Base-by-base conservation (phyloP, 2,888 invertebrate genomes). In the Synergus umbraculus region DNA sequence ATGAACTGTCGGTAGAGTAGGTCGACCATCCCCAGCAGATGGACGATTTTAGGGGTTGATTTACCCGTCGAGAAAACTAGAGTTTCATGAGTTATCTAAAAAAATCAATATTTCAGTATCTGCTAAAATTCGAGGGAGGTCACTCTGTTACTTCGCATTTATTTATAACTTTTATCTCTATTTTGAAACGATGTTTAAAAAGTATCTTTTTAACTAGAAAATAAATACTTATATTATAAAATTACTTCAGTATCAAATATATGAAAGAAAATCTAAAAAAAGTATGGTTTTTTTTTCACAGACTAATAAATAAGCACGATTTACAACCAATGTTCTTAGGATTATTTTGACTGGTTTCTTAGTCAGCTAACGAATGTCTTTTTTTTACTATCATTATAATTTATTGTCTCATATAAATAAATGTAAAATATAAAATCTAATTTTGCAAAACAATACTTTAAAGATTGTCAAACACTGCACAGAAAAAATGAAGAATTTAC, bases 1-100 rank as follows among this genome's bases (percentile, higher is more conserved):
- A 41, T 37, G 41, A n/a, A 10, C 73, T n/a, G 54, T 58, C 54
- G 73, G 54, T 73, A 73, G 37, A 15, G 54, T 37, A 73, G 73
- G n/a, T 67, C 22, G 22, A 46, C 4, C 5, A 54, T 15, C 29
- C 5, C 13, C 22, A 8, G 54, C 54, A 37, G n/a, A 37, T 37
- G 73, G 54, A 41, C 41, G 54, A 73, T 58, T 41, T 73, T n/a
- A n/a, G 37, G 54, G 54, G 54, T 15, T 29, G 54, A 0, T 22
- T 73, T 54, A 73, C 37, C 73, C 15, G 5, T 3, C 73, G 73
- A n/a, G 29, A 13, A 41, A 37, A 5, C 13, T 22, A 54, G 15
- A 9, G 13, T 54, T 9, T 4, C n/a, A 29, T 49, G 29, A 49
- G 10, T 58, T 54, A 58, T 37, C 37, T 4, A 0, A 37, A 54